Evolutionary conservation across 2,113 vertebrate species (phyloP).

Genomic region (Eulacestoma nigropectus): DNA sequence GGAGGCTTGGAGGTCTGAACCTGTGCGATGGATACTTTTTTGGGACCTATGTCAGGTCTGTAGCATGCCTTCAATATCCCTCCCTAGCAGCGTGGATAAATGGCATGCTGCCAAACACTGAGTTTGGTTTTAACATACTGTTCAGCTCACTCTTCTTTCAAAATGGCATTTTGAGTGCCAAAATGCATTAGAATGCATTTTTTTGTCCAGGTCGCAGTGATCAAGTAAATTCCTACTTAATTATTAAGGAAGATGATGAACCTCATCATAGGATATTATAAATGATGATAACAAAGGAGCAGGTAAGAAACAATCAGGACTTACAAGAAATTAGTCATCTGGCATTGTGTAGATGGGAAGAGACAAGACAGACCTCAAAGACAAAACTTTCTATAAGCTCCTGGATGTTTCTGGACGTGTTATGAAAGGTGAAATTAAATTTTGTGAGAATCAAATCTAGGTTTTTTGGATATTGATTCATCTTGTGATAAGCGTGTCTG

Average conservation of each 20-base stretch:
- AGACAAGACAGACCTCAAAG: background rate
- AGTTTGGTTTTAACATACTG: background rate
- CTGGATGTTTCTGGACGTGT: background rate
- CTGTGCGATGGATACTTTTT: background rate
- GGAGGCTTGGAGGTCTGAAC: background rate
- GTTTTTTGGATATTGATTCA: background rate
- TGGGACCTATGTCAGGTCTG: background rate
- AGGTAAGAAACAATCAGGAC: background rate
- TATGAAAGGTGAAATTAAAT: background rate
- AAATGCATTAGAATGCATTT: background rate
- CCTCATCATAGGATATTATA: background rate
- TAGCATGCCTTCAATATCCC: background rate
- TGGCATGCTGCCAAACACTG: background rate
- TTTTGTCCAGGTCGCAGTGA: background rate
- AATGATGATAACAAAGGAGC: background rate
- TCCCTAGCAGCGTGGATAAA: fast-evolving
- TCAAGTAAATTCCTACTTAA: background rate
- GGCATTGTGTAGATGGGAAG: background rate
- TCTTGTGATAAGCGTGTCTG: background rate
- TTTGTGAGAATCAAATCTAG: background rate
- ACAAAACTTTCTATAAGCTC: background rate
- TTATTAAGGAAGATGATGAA: background rate
- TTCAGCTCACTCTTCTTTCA: background rate
- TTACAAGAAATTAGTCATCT: background rate
- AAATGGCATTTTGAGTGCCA: background rate